phyloP scores from a whole-genome alignment of 2,113 vertebrate genomes.

The Hippopotamus amphibius region DNA sequence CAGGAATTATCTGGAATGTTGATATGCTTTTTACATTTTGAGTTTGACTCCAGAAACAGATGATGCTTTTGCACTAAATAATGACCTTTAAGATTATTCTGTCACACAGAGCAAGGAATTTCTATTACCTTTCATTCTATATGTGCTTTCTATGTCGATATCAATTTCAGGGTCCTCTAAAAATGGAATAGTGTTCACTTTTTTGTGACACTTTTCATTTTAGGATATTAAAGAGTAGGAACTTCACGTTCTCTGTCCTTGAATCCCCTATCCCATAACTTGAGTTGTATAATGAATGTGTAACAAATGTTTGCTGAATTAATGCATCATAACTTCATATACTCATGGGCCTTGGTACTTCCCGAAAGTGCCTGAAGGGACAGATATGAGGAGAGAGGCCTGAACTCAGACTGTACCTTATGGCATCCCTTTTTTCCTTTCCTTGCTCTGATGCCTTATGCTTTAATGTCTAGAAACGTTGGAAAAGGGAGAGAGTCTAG shows the following conservation, averaged over 20 bases:
- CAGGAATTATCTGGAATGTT: neutral
- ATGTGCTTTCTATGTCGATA: neutral
- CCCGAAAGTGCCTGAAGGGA: neutral
- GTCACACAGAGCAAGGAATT: constrained; percentile 26
- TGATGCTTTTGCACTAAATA: constrained; percentile 7
- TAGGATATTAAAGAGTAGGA: neutral
- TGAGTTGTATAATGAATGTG: neutral
- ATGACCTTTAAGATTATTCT: constrained; percentile 30
- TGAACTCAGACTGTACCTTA: neutral
- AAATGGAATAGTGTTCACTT: neutral
- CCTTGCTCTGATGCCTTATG: neutral
- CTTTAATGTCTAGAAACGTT: neutral
- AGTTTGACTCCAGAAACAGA: constrained; percentile 22
- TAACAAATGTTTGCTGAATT: neutral
- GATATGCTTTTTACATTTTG: constrained; percentile 52
- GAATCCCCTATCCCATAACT: neutral
- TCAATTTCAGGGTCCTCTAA: neutral
- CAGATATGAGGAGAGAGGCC: neutral
- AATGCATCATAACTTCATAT: fast-evolving
- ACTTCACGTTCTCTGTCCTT: neutral
- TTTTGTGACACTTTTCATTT: neutral
- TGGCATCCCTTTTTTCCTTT: neutral
- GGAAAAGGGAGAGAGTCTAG: neutral
- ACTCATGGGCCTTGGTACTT: neutral
- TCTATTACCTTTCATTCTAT: neutral